Percentiles rank a stretch among this genome's conserved stretches.
phyloP scores from a whole-genome alignment of 2,888 invertebrate genomes.

The Amiota communis region DNA sequence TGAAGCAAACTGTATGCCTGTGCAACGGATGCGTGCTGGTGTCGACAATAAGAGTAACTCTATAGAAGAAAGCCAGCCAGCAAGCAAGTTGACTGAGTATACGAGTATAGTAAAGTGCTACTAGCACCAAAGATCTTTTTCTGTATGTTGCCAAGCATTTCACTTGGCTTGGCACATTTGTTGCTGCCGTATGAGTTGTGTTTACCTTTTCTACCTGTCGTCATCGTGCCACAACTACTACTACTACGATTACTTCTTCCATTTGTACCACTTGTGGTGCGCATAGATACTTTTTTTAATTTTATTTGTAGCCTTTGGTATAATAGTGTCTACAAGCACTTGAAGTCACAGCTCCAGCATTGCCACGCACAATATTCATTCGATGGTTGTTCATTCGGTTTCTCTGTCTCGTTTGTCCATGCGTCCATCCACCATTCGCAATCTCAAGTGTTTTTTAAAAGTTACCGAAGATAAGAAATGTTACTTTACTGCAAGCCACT shows the following conservation, averaged over 20 bases:
- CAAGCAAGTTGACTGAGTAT: too few species aligned
- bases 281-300: conserved; percentile 31
- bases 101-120: too few species aligned
- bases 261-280: not conserved
- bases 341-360: not conserved
- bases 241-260: not conserved
- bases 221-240: not conserved
- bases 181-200: conserved; percentile 21
- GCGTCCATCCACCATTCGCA: conserved; percentile 41
- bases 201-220: conserved; percentile 40
- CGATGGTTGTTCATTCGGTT: conserved; percentile 1
- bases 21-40: conserved; percentile 5
- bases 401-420: conserved; percentile 22
- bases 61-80: too few species aligned
- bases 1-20: conserved; percentile 37
- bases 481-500: conserved; percentile 60
- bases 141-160: not conserved
- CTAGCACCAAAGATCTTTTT: not conserved
- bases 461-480: conserved; percentile 65
- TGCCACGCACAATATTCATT: conserved; percentile 15
- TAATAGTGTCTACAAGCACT: not conserved
- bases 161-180: conserved; percentile 3
- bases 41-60: not conserved
- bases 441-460: conserved; percentile 65
- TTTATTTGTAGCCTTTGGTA: conserved; percentile 13